phyloP scores from a whole-genome alignment of 2,113 vertebrate species.

The Chamaetylas fuelleborni region DNA sequence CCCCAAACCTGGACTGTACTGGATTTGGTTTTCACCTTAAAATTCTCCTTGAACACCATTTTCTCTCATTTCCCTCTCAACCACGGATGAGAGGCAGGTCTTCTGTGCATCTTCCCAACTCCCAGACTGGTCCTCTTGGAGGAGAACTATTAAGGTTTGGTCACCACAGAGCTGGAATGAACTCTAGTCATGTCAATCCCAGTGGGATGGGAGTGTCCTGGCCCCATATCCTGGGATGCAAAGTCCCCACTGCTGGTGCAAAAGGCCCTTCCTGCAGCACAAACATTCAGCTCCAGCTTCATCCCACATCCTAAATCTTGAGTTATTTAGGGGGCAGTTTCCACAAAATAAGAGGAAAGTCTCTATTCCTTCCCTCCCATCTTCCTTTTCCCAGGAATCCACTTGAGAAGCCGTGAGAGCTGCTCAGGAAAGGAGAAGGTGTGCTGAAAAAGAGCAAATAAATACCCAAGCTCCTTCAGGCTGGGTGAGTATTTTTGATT shows the following conservation, averaged over 20 bases:
- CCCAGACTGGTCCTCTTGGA: neutral
- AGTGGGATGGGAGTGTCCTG: neutral
- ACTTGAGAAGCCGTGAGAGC: neutral
- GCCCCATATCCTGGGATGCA: neutral
- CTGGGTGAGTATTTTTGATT: neutral
- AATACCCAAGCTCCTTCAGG: neutral
- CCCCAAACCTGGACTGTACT: accelerated
- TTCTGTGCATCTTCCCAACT: neutral
- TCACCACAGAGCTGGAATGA: neutral
- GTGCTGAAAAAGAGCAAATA: neutral
- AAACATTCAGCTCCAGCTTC: neutral
- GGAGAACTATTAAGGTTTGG: neutral
- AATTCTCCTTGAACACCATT: neutral
- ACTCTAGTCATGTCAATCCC: neutral
- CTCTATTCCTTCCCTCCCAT: neutral
- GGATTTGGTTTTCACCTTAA: neutral
- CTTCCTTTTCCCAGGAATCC: neutral
- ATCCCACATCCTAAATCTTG: neutral
- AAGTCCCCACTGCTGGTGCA: neutral
- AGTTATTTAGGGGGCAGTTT: neutral
- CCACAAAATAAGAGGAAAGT: neutral
- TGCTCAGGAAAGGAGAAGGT: neutral
- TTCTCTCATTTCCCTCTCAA: neutral
- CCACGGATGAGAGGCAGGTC: neutral
- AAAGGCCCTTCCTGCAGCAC: neutral